Evolutionary conservation across 2,113 vertebrate species (phyloP).

Genomic region (Myiopsitta monachus): DNA sequence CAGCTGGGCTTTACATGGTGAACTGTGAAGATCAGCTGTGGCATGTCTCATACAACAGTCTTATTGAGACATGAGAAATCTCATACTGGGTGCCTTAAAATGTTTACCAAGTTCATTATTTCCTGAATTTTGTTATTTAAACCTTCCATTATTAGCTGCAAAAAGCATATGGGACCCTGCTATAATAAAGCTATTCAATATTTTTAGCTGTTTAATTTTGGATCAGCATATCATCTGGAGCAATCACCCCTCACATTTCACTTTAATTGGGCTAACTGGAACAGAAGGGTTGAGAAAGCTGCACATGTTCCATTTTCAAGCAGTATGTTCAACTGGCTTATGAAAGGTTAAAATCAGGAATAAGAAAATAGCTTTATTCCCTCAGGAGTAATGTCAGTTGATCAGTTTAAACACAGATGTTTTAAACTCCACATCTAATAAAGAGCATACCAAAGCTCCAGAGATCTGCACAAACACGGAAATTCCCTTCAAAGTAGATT

Average conservation of each 20-base stretch:
- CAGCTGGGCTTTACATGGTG: not conserved
- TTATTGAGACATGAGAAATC: not conserved
- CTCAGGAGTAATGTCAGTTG: not conserved
- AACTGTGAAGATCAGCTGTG: not conserved
- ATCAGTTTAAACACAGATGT: constrained; percentile 48
- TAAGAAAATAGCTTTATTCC: constrained; percentile 43
- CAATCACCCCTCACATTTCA: constrained; percentile 18
- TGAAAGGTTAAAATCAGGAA: constrained; percentile 33
- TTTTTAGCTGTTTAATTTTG: constrained; percentile 50
- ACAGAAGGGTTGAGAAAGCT: constrained; percentile 44
- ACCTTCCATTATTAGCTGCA: constrained; percentile 29
- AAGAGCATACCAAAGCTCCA: not conserved
- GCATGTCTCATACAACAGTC: not conserved
- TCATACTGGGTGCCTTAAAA: not conserved
- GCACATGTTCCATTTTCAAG: constrained; percentile 1
- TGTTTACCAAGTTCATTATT: not conserved
- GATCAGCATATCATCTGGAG: constrained; percentile 47
- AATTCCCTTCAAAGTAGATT: not conserved
- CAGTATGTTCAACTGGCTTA: constrained; percentile 5
- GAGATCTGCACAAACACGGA: not conserved
- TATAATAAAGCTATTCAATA: constrained; percentile 41
- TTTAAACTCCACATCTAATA: constrained; percentile 33
- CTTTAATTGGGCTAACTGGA: constrained; percentile 39
- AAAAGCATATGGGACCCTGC: constrained; percentile 25
- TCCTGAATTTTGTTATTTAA: constrained; percentile 15